Percentiles rank a stretch among this genome's conserved stretches.
Conservation (phyloP, 2,888 invertebrate species). For the Polydesmus complanatus region DNA sequence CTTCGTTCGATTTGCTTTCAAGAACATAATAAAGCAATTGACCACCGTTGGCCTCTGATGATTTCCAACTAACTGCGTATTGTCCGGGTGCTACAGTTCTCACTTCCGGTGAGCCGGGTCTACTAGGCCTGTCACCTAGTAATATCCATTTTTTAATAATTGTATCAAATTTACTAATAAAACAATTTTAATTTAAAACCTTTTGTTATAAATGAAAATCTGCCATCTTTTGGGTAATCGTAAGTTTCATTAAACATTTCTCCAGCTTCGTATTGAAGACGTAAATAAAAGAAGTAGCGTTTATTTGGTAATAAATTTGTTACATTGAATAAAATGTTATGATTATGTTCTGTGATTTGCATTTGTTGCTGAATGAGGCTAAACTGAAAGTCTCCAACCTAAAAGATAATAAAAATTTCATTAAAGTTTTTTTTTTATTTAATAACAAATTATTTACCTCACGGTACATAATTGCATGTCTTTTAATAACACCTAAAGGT, state of each 20-base stretch:
- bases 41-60: conserved; percentile 61
- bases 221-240: conserved; percentile 55
- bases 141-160: neutral
- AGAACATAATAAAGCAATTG: conserved; percentile 57
- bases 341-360: conserved; percentile 6
- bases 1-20: conserved; percentile 45
- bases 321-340: conserved; percentile 22
- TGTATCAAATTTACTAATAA: neutral
- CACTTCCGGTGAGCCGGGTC: conserved; percentile 61
- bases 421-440: too few relatives aligned
- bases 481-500: conserved; percentile 27
- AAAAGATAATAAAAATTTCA: too few relatives aligned
- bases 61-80: conserved; percentile 53
- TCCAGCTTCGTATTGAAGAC: conserved; percentile 40
- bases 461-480: conserved; percentile 1
- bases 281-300: conserved; percentile 58
- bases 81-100: conserved; percentile 56
- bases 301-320: conserved; percentile 52
- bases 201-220: conserved; percentile 59
- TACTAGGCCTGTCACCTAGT: conserved; percentile 46
- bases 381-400: too few relatives aligned
- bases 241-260: conserved; percentile 41
- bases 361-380: too few relatives aligned
- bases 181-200: conserved; percentile 36
- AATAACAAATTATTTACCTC: conserved; percentile 1